Conservation (phyloP, 2,113 vertebrate genomes). For the Lampris incognitus region DNA sequence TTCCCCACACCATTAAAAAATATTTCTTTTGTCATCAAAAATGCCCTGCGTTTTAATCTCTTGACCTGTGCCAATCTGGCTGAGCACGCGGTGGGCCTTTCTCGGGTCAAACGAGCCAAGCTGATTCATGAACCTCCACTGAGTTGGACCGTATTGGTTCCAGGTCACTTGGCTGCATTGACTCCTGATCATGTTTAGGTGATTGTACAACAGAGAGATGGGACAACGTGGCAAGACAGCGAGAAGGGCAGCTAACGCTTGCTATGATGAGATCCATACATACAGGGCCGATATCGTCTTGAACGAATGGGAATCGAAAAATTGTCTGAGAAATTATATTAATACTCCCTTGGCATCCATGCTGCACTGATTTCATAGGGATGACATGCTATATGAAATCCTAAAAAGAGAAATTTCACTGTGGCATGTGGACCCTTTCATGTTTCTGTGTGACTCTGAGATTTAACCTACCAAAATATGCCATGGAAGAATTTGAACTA, state of each 20-base stretch:
- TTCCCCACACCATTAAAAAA: slow-evolving; percentile 5
- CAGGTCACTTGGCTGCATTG: slow-evolving; percentile 74
- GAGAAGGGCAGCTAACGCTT: slow-evolving; percentile 41
- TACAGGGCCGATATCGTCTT: slow-evolving; percentile 46
- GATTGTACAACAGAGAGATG: slow-evolving; percentile 72
- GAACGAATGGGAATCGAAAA: slow-evolving; percentile 55
- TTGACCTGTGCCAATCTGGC: slow-evolving; percentile 17
- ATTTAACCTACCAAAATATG: slow-evolving; percentile 9
- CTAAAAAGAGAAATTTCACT: slow-evolving; percentile 54
- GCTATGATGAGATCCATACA: slow-evolving; percentile 73
- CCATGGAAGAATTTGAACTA: not conserved
- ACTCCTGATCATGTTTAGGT: slow-evolving; percentile 75
- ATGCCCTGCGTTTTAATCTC: slow-evolving; percentile 31
- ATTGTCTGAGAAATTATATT: slow-evolving; percentile 64
- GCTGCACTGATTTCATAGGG: slow-evolving; percentile 38
- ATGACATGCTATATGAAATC: slow-evolving; percentile 49
- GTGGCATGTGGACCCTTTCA: slow-evolving; percentile 37
- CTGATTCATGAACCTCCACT: slow-evolving; percentile 67
- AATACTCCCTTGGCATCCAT: slow-evolving; percentile 53
- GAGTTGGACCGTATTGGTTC: slow-evolving; percentile 72
- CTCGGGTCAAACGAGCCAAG: slow-evolving; percentile 63
- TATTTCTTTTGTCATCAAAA: slow-evolving; percentile 64
- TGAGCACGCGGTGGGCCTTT: slow-evolving; percentile 40
- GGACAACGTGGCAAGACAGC: slow-evolving; percentile 55
- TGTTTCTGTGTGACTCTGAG: slow-evolving; percentile 32